Evolutionary conservation across 2,797 vertebrate species (phyloP).

Genomic region (Gallinago solitaria): DNA sequence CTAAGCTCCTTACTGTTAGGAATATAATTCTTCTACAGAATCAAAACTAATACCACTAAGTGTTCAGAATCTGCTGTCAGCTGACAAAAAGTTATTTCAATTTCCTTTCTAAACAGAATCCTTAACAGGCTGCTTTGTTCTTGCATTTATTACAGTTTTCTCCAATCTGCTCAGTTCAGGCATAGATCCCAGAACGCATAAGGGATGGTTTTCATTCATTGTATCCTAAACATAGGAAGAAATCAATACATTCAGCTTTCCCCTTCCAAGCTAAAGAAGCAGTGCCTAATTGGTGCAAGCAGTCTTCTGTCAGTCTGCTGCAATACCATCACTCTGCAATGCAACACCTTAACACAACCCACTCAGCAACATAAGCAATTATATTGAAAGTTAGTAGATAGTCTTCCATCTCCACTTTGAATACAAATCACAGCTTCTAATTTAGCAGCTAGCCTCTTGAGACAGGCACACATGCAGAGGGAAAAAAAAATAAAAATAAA

Average conservation of each 20-base stretch:
- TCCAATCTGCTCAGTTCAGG: neutral
- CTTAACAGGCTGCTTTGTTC: neutral
- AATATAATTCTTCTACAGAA: neutral
- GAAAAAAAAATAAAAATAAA: neutral
- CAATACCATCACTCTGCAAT: neutral
- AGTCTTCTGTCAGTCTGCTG: neutral
- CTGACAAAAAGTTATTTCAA: neutral
- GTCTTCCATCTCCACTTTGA: neutral
- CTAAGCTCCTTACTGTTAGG: neutral
- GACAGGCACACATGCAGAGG: neutral
- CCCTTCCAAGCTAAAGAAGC: neutral
- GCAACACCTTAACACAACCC: neutral
- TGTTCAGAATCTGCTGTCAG: neutral
- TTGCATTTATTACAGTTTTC: neutral
- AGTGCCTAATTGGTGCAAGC: neutral
- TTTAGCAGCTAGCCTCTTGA: neutral
- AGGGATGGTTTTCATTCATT: neutral
- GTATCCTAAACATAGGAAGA: neutral
- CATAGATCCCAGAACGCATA: neutral
- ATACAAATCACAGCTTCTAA: conserved; percentile 18
- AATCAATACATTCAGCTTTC: neutral
- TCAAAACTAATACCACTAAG: neutral
- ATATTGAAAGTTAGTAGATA: neutral
- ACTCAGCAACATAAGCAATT: conserved; percentile 8
- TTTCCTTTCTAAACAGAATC: neutral